Conservation (phyloP, 2,113 vertebrate genomes). For the Isichthys henryi region DNA sequence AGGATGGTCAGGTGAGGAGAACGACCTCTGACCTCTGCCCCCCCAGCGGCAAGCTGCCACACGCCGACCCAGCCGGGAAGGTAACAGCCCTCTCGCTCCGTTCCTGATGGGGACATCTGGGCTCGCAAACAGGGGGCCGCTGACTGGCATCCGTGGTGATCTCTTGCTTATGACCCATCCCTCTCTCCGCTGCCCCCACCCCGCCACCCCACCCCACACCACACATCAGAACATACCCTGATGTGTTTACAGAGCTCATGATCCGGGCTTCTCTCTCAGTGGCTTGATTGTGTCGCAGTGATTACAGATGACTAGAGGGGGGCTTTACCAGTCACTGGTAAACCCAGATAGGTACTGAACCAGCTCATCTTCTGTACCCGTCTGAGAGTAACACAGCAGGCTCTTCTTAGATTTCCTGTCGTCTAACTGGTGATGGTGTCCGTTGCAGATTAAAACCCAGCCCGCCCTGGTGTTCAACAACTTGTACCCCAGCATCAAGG, state of each 20-base stretch:
- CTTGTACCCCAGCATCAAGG: slow-evolving; percentile 91
- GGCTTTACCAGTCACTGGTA: neutral
- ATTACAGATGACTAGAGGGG: neutral
- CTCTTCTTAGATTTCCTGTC: neutral
- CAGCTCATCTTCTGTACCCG: neutral
- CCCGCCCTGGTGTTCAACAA: slow-evolving; percentile 69
- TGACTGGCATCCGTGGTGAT: neutral
- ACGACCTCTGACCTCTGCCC: slow-evolving; percentile 43
- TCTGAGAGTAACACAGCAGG: neutral
- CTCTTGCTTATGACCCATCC: neutral
- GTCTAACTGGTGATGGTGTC: slow-evolving; percentile 9
- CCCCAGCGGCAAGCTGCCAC: slow-evolving; percentile 45
- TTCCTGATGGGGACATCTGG: neutral
- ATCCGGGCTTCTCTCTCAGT: neutral
- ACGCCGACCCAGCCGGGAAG: slow-evolving; percentile 50
- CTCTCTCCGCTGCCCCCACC: neutral
- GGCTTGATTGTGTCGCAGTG: neutral
- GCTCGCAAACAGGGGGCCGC: neutral
- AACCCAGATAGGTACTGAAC: no score
- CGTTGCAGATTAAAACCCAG: slow-evolving; percentile 66
- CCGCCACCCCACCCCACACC: slow-evolving; percentile 2
- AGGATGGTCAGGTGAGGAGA: slow-evolving; percentile 52
- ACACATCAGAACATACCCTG: slow-evolving; percentile 50
- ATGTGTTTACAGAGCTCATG: neutral
- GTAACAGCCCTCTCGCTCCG: slow-evolving; percentile 30